Conservation (phyloP, 2,888 invertebrate genomes). For the Chalcis sispes region DNA sequence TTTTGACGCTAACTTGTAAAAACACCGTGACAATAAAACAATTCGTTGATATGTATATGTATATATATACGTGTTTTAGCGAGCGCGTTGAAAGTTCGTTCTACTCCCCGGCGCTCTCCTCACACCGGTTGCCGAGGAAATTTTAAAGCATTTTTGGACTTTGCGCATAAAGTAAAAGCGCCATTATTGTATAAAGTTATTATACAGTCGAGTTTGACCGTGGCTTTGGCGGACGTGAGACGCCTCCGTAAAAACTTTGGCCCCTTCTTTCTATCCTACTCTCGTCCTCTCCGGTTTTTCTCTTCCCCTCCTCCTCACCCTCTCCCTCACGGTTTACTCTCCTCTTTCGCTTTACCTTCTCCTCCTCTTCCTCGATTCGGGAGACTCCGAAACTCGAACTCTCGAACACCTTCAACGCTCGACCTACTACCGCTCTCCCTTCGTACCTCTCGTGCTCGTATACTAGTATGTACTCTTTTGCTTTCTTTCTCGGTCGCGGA, state of each 20-base stretch:
- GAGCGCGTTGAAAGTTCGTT: too few relatives aligned
- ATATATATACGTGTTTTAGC: too few relatives aligned
- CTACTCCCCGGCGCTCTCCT: too few relatives aligned
- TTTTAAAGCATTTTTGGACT: constrained; percentile 34
- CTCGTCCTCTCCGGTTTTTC: neutral
- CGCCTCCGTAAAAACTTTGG: constrained; percentile 43
- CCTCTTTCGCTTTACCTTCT: neutral
- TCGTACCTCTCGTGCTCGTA: constrained; percentile 5
- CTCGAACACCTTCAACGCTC: constrained; percentile 19
- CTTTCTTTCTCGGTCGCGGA: constrained; percentile 20
- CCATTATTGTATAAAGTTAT: constrained; percentile 47
- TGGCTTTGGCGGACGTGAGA: constrained; percentile 33
- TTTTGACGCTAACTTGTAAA: constrained; percentile 18
- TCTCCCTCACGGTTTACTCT: neutral
- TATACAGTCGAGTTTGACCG: constrained; percentile 45
- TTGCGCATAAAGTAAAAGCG: constrained; percentile 31
- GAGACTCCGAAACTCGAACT: constrained; percentile 40
- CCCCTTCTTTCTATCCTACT: too few relatives aligned
- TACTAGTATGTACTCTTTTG: constrained; percentile 4
- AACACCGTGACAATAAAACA: constrained; percentile 29
- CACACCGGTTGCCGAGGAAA: constrained; percentile 16
- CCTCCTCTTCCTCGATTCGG: too few relatives aligned
- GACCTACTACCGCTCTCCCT: constrained; percentile 37
- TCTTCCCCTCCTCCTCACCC: neutral
- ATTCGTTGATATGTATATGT: constrained; percentile 12